Evolutionary conservation across 2,113 vertebrate genomes (phyloP).

Genomic region (Stegostoma tigrinum): DNA sequence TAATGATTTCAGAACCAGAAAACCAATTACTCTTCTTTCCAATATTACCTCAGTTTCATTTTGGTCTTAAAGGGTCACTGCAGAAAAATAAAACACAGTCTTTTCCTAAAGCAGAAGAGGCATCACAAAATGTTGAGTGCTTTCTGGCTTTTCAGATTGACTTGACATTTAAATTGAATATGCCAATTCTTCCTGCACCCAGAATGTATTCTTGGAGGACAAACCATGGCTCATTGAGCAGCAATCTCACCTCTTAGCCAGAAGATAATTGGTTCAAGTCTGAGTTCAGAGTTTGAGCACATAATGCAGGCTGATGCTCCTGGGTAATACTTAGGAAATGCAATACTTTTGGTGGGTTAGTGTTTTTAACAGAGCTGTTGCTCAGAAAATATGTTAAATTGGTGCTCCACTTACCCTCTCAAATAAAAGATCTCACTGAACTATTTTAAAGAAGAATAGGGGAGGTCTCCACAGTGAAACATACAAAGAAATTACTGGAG

Average conservation of each 20-base stretch:
- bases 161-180: not conserved
- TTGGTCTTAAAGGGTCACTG: too few species aligned
- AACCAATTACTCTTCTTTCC: too few species aligned
- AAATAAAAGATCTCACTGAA: not conserved
- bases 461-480: too few species aligned
- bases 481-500: too few species aligned
- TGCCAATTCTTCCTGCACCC: not conserved
- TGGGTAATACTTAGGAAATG: not conserved
- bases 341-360: too few species aligned
- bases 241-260: not conserved
- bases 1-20: too few species aligned
- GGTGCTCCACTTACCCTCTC: not conserved
- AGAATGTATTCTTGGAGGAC: not conserved
- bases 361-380: too few species aligned
- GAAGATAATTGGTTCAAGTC: not conserved
- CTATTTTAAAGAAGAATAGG: too few species aligned
- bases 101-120: too few species aligned
- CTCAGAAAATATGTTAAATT: not conserved
- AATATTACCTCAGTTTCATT: too few species aligned
- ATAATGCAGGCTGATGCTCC: not conserved
- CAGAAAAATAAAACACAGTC: too few species aligned
- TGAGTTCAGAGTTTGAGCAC: not conserved
- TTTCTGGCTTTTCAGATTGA: not conserved
- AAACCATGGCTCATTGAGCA: not conserved
- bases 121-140: not conserved